Conservation (phyloP, 64 coral and sea anemone species). For the Hydrozoanthus tunicans region DNA sequence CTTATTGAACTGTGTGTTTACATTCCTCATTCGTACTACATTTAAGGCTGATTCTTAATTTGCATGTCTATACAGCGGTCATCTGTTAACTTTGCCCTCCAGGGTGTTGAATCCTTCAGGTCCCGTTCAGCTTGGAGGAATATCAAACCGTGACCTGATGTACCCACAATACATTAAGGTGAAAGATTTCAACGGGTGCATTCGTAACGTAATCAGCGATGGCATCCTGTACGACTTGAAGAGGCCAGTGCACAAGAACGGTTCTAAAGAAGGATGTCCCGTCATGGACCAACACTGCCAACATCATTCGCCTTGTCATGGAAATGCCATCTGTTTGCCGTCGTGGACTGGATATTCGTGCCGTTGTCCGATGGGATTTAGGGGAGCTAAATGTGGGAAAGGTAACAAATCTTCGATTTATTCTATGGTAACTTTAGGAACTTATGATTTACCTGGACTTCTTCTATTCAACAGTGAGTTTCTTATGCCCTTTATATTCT, state of each 20-base stretch:
- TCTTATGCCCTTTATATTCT: no score
- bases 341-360: slow-evolving; percentile 78
- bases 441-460: not conserved
- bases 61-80: no score
- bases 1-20: no score
- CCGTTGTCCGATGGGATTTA: slow-evolving; percentile 58
- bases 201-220: slow-evolving; percentile 87
- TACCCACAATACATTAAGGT: slow-evolving; percentile 61
- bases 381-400: slow-evolving; percentile 24
- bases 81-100: not conserved
- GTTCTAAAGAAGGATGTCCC: slow-evolving; percentile 79
- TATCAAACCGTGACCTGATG: slow-evolving; percentile 51
- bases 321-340: slow-evolving; percentile 66
- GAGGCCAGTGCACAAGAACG: slow-evolving; percentile 31
- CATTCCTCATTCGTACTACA: no score
- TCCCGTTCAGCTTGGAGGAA: slow-evolving; percentile 88
- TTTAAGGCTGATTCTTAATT: no score
- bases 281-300: slow-evolving; percentile 87
- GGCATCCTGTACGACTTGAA: slow-evolving; percentile 52
- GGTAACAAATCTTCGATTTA: not conserved
- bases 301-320: slow-evolving; percentile 57
- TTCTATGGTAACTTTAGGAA: not conserved
- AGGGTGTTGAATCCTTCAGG: slow-evolving; percentile 77
- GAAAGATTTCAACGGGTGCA: slow-evolving; percentile 84
- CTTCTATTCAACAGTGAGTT: no score